Conservation (phyloP, 1,140 invertebrate species). For the Zaprionus vittiger region DNA sequence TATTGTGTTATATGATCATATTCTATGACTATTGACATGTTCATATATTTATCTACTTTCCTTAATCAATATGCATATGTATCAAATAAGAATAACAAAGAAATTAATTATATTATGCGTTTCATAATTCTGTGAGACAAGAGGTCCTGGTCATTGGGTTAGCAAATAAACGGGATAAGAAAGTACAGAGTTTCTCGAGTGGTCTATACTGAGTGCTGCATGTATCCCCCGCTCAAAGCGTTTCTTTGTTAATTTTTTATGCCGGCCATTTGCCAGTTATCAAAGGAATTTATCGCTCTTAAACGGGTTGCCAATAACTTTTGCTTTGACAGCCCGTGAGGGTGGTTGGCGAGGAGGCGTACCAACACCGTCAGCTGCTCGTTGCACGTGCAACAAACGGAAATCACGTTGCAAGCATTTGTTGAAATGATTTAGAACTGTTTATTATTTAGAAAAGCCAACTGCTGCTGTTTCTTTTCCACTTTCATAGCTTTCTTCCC, state of each 20-base stretch:
- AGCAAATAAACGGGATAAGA: background rate
- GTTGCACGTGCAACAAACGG: conserved; percentile 66
- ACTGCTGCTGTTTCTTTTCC: conserved; percentile 17
- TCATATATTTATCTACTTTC: background rate
- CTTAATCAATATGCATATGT: background rate
- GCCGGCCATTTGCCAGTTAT: conserved; percentile 71
- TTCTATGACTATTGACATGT: background rate
- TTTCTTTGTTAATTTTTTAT: conserved; percentile 15
- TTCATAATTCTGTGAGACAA: background rate
- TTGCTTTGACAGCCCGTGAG: conserved; percentile 58
- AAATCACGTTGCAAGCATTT: conserved; percentile 76
- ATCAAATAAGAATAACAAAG: background rate
- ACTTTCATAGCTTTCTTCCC: background rate
- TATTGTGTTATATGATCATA: conserved; percentile 49
- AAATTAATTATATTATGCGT: background rate
- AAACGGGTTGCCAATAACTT: conserved; percentile 80
- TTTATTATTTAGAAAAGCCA: conserved; percentile 63
- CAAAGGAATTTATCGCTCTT: conserved; percentile 79
- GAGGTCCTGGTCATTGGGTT: background rate
- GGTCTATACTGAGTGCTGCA: conserved; percentile 6
- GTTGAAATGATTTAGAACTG: conserved; percentile 76
- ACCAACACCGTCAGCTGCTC: conserved; percentile 11
- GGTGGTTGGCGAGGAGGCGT: background rate
- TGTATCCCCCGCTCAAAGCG: background rate
- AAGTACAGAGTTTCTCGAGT: background rate